Evolutionary conservation across 92 coral and sea anemone species (phyloP).

Genomic region (Epizoanthus illoricatus): DNA sequence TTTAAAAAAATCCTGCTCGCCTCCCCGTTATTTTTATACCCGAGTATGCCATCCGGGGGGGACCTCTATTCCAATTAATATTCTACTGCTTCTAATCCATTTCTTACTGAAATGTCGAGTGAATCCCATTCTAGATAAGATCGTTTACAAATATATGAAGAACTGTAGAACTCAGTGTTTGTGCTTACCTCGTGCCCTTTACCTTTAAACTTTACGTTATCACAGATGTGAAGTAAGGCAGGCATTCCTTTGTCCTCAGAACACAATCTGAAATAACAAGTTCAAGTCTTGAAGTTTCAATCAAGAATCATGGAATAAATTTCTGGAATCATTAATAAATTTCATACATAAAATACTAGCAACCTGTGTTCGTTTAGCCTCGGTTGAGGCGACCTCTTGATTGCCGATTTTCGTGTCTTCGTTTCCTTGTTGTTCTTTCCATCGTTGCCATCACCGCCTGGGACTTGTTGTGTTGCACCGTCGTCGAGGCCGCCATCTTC

Average conservation of each 20-base stretch:
- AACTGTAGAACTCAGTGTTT: too few relatives aligned
- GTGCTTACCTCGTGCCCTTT: constrained; percentile 93
- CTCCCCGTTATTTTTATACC: too few relatives aligned
- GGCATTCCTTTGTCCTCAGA: constrained; percentile 80
- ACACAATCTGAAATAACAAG: constrained; percentile 64
- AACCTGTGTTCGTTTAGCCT: constrained; percentile 81
- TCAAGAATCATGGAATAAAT: background rate
- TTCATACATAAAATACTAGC: background rate
- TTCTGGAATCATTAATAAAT: background rate
- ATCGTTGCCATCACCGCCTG: constrained; percentile 27
- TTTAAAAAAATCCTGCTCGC: too few relatives aligned
- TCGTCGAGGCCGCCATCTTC: constrained; percentile 46
- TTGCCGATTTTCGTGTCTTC: constrained; percentile 51
- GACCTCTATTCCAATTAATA: too few relatives aligned
- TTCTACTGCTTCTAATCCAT: too few relatives aligned
- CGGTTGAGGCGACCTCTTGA: constrained; percentile 77
- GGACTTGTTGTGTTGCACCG: constrained; percentile 45
- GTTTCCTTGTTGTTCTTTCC: constrained; percentile 47
- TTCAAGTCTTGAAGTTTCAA: too few relatives aligned
- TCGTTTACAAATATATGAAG: too few relatives aligned
- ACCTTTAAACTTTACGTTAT: constrained; percentile 81
- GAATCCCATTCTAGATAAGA: too few relatives aligned
- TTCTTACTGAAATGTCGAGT: too few relatives aligned
- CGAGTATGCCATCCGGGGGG: too few relatives aligned
- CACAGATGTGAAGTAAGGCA: constrained; percentile 84